A percentile compares a stretch with the other conserved stretches of the same genome.
phyloP scores from a whole-genome alignment of 2,113 vertebrate genomes.

The Carettochelys insculpta region DNA sequence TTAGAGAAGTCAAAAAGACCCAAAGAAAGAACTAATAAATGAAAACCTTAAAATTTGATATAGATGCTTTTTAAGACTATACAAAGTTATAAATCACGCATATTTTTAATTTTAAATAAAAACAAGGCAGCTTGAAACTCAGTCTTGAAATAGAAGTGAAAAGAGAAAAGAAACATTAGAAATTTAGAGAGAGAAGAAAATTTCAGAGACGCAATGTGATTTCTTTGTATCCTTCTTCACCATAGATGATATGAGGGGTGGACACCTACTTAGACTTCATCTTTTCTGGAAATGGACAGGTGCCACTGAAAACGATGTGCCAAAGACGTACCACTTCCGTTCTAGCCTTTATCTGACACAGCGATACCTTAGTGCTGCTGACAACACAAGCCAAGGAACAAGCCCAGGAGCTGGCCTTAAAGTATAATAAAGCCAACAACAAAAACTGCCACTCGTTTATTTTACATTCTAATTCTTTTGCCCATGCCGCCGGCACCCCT shows the following conservation, averaged over 20 bases:
- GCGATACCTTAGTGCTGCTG: too few species aligned
- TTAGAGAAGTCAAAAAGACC: neutral
- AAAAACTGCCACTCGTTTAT: neutral
- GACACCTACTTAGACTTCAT: neutral
- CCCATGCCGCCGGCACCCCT: too few species aligned
- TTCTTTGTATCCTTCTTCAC: accelerated
- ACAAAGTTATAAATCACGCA: neutral
- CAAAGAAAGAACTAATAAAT: neutral
- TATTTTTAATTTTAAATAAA: neutral
- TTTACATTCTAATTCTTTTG: too few species aligned
- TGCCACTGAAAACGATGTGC: neutral
- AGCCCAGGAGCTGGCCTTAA: neutral
- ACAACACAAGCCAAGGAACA: neutral
- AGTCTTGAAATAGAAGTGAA: neutral
- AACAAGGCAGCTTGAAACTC: too few species aligned
- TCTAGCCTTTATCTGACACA: too few species aligned
- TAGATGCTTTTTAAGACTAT: neutral
- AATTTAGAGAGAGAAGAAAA: neutral
- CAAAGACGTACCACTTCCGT: too few species aligned
- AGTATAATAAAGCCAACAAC: neutral
- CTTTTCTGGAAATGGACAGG: neutral
- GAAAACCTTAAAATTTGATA: neutral
- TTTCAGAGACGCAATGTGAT: neutral
- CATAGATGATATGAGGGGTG: neutral
- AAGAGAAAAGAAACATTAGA: neutral